Conservation (phyloP, 2,113 vertebrate species). For the Acanthisitta chloris region DNA sequence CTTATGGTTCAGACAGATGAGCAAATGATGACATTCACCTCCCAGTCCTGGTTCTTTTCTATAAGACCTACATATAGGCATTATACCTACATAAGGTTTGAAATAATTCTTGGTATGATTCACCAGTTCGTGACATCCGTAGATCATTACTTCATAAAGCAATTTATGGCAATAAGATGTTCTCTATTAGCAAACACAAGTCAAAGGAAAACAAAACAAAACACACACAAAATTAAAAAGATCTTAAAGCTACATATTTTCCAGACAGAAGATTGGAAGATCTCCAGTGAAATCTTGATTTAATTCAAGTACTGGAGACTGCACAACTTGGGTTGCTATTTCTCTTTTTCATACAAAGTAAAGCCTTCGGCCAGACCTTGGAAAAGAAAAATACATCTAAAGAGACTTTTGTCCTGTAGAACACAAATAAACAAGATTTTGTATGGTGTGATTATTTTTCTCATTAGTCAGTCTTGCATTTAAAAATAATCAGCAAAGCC, state of each 20-base stretch:
- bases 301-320: constrained; percentile 41
- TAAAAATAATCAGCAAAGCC: constrained; percentile 7
- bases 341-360: neutral
- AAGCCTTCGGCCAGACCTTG: constrained; percentile 16
- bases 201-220: constrained; percentile 14
- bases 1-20: neutral
- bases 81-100: neutral
- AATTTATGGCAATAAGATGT: neutral
- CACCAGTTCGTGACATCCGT: constrained; percentile 2
- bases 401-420: neutral
- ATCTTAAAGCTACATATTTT: constrained; percentile 45
- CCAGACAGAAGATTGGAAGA: constrained; percentile 30
- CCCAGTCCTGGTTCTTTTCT: neutral
- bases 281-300: constrained; percentile 44
- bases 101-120: neutral
- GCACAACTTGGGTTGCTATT: neutral
- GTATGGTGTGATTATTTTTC: neutral
- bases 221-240: neutral
- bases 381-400: neutral
- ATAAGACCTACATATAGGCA: neutral
- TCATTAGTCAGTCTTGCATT: neutral
- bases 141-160: neutral
- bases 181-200: constrained; percentile 8
- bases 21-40: neutral
- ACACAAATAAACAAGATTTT: neutral